A percentile compares a stretch with the other conserved stretches of the same genome.
These are phyloP conservation scores for Chaetogeoica ovagalla DNA, from an alignment of 2,888 invertebrate genomes.

Conservation along the genomic window DNA sequence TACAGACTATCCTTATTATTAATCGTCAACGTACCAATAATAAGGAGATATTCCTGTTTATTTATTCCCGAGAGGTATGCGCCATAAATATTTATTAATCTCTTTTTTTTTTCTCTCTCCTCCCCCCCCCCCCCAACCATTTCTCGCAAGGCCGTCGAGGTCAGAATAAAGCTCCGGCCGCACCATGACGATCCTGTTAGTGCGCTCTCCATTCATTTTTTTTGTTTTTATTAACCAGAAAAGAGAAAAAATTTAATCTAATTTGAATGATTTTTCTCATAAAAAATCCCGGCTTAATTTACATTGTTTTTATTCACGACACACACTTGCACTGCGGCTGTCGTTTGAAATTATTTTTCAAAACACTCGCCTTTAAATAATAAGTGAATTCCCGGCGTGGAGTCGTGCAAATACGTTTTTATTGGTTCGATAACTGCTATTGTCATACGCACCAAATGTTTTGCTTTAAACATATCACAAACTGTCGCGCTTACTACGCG, in stretches of 20 bases:
- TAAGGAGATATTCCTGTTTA: constrained; percentile 34
- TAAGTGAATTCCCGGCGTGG: background rate
- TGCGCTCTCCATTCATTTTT: constrained; percentile 9
- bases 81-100: constrained; percentile 52
- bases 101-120: too few species aligned
- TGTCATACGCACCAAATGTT: background rate
- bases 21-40: constrained; percentile 29
- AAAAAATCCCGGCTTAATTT: constrained; percentile 24
- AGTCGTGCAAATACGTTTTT: background rate
- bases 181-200: constrained; percentile 26
- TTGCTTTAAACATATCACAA: background rate
- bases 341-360: background rate
- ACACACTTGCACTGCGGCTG: background rate
- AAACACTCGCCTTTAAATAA: background rate
- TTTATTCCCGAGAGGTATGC: constrained; percentile 24
- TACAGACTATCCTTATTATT: constrained; percentile 4
- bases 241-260: constrained; percentile 28
- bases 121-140: too few species aligned
- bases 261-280: constrained; percentile 38
- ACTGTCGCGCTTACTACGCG: too few species aligned
- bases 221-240: constrained; percentile 26
- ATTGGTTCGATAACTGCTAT: background rate
- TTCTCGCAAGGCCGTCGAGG: constrained; percentile 29
- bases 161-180: constrained; percentile 21
- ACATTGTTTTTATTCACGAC: constrained; percentile 13